Conservation (phyloP, 2,113 vertebrate species). For the Nothoprocta pentlandii region DNA sequence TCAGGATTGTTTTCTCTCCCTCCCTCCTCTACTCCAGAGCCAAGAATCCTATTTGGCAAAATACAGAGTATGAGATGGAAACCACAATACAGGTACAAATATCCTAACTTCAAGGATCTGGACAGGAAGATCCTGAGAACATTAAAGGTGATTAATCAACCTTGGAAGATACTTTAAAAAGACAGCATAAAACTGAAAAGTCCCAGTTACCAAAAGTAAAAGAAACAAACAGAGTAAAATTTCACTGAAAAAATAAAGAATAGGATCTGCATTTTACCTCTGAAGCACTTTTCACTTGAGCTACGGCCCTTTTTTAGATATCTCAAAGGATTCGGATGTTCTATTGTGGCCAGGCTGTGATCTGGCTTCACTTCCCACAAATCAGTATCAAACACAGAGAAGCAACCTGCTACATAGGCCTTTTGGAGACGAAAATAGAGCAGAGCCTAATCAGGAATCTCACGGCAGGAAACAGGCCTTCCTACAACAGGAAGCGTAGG, state of each 20-base stretch:
- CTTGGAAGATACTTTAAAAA: neutral
- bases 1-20: neutral
- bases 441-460: conserved; percentile 80
- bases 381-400: conserved; percentile 67
- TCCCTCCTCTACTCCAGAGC: neutral
- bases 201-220: neutral
- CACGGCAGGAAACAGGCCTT: conserved; percentile 84
- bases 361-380: conserved; percentile 66
- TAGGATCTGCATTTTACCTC: neutral
- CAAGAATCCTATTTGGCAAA: neutral
- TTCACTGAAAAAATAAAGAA: neutral
- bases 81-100: neutral
- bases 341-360: conserved; percentile 37
- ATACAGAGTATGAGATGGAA: neutral
- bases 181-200: neutral
- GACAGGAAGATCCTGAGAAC: neutral
- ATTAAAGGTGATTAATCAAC: neutral
- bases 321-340: conserved; percentile 62
- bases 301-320: conserved; percentile 15
- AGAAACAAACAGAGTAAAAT: neutral
- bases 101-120: neutral
- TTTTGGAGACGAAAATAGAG: conserved; percentile 81
- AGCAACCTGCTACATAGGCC: conserved; percentile 55
- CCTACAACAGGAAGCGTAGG: conserved; percentile 82
- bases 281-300: neutral